These are phyloP conservation scores for Erinaceus europaeus DNA, from an alignment of 2,113 vertebrate genomes.

Conservation along the genomic window DNA sequence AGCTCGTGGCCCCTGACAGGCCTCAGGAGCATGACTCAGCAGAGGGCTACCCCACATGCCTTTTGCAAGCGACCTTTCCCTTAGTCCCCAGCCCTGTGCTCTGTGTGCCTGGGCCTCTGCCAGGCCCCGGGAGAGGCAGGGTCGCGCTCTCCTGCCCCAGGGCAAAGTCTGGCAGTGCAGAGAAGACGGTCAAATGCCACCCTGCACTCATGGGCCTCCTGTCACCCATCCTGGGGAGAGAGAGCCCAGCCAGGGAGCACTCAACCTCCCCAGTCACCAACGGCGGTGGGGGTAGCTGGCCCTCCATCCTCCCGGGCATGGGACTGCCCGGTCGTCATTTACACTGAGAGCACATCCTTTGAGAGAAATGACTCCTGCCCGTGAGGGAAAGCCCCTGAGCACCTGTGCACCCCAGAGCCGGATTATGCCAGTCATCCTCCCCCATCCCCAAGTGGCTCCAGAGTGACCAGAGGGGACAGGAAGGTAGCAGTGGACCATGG, in stretches of 20 bases:
- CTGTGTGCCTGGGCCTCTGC: neutral
- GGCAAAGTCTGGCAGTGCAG: neutral
- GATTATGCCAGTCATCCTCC: no score
- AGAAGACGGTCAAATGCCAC: neutral
- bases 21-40: slow-evolving; percentile 39
- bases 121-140: neutral
- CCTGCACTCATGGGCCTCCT: no score
- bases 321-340: neutral
- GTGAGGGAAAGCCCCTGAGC: neutral
- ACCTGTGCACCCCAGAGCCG: neutral
- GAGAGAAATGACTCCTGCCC: neutral
- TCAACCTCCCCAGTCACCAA: no score
- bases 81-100: neutral
- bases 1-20: neutral
- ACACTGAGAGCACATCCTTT: accelerated
- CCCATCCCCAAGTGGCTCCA: no score
- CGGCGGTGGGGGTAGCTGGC: neutral
- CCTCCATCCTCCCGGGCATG: accelerated
- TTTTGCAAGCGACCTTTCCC: slow-evolving; percentile 26
- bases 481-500: neutral
- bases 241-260: no score
- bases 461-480: neutral
- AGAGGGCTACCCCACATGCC: neutral
- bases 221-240: no score
- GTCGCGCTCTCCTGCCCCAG: neutral